phyloP scores from a whole-genome alignment of 1,140 invertebrate genomes.

The Mya arenaria region DNA sequence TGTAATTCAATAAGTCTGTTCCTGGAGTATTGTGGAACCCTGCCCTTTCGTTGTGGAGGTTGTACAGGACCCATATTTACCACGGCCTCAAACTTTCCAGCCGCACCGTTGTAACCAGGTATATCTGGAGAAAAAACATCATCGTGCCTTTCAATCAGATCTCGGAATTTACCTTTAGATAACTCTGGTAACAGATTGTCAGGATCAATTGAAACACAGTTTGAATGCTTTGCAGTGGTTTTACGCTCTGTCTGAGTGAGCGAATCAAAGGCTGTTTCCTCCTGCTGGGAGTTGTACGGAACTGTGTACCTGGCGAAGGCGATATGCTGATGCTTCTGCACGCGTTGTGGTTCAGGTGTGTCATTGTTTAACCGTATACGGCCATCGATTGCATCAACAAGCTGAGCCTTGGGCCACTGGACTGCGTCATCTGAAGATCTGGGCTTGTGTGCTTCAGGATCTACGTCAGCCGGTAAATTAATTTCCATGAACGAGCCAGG shows the following conservation, averaged over 20 bases:
- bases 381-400: background rate
- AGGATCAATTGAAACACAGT: no score
- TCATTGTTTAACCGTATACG: no score
- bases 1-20: conserved; percentile 41
- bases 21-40: conserved; percentile 41
- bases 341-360: no score
- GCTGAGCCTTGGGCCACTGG: background rate
- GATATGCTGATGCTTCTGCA: no score
- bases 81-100: conserved; percentile 29
- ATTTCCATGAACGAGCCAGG: conserved; percentile 53
- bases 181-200: no score
- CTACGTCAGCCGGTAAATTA: background rate
- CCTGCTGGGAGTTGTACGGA: no score
- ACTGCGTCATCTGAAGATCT: no score
- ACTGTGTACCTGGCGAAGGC: no score
- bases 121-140: conserved; percentile 24
- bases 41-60: conserved; percentile 56
- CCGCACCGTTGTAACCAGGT: conserved; percentile 50
- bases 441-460: conserved; percentile 1
- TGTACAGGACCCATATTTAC: conserved; percentile 58
- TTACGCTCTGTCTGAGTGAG: no score
- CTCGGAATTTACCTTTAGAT: background rate
- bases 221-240: no score
- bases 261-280: no score
- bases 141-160: background rate